phyloP scores from a whole-genome alignment of 2,888 invertebrate species.

The Serripes groenlandicus region DNA sequence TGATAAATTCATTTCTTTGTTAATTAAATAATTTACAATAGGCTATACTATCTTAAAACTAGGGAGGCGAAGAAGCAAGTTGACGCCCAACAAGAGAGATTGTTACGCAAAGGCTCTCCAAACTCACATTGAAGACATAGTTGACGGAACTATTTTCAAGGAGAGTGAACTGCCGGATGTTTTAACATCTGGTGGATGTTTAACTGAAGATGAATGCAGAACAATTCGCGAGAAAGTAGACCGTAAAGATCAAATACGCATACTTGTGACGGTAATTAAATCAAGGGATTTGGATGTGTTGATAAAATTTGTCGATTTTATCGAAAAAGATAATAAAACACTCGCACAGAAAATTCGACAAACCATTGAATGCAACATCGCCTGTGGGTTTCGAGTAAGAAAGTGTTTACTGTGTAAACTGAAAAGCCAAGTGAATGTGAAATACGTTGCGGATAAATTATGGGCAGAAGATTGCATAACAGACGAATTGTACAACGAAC shows the following conservation, averaged over 20 bases:
- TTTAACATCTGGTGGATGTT: conserved; percentile 3
- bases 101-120: conserved; percentile 3
- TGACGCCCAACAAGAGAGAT: neutral
- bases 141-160: neutral
- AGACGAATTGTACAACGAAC: conserved; percentile 1
- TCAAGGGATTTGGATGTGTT: neutral
- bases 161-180: neutral
- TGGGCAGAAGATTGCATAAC: conserved; percentile 9
- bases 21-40: neutral
- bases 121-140: conserved; percentile 1
- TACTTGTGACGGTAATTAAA: conserved; percentile 1
- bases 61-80: neutral
- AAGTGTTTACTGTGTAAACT: neutral
- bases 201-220: conserved; percentile 9
- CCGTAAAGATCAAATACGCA: conserved; percentile 8
- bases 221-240: conserved; percentile 16
- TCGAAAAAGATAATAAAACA: neutral
- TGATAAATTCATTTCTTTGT: neutral
- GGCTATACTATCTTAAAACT: no score
- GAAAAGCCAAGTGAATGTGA: conserved; percentile 2
- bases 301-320: neutral
- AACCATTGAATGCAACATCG: neutral
- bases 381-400: neutral
- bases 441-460: neutral
- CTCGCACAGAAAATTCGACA: neutral